Percentiles rank a stretch among this genome's conserved stretches.
Evolutionary conservation across 1,140 invertebrate species (phyloP).

Genomic region (Stenopsyche tienmushanensis): DNA sequence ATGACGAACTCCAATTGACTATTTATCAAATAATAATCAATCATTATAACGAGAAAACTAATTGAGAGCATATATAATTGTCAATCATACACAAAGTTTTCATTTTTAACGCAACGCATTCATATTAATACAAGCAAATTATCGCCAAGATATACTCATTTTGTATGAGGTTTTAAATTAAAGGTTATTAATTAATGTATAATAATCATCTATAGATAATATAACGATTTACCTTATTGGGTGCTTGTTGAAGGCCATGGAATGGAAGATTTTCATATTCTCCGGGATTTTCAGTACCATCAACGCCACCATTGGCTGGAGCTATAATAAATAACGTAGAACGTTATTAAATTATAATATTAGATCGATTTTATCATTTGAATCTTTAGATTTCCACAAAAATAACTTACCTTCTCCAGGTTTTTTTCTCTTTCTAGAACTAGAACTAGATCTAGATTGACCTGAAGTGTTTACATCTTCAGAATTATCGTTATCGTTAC

Average conservation of each 20-base stretch:
- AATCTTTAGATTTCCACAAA: slow-evolving; percentile 3
- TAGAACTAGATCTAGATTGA: slow-evolving; percentile 43
- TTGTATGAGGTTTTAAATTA: no score
- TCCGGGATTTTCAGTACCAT: slow-evolving; percentile 35
- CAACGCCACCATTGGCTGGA: slow-evolving; percentile 51
- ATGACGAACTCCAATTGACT: no score
- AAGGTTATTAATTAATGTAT: no score
- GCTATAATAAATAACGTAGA: slow-evolving; percentile 47
- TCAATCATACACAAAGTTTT: no score
- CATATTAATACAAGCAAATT: no score
- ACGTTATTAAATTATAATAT: background rate
- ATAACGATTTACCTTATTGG: slow-evolving; percentile 80
- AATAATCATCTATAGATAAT: background rate
- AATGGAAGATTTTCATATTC: slow-evolving; percentile 90
- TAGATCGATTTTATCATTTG: no score
- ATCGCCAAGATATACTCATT: no score
- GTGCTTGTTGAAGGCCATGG: slow-evolving; percentile 86
- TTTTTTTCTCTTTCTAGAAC: slow-evolving; percentile 73
- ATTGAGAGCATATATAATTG: no score
- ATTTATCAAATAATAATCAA: no score
- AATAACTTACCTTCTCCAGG: slow-evolving; percentile 66
- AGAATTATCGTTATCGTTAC: slow-evolving; percentile 44
- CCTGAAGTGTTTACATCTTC: slow-evolving; percentile 43
- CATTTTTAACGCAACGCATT: no score
- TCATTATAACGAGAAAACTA: no score